Conservation (phyloP, 2,113 vertebrate genomes). For the Pachypanchax playfairii region DNA sequence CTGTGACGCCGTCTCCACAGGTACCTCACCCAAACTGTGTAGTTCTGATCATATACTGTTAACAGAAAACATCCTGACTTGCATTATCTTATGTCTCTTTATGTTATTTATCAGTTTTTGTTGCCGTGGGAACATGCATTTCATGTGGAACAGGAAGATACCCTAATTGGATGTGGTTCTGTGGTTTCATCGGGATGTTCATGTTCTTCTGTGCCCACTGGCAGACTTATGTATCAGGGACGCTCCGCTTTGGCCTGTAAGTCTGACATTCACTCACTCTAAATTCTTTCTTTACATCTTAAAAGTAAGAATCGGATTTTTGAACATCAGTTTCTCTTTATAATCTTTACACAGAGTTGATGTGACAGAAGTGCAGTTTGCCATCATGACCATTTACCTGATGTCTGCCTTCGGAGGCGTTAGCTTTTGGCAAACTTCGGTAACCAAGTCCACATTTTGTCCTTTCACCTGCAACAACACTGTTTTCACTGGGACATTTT, state of each 20-base stretch:
- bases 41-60: background rate
- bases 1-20: conserved; percentile 96
- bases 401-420: conserved; percentile 88
- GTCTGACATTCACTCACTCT: conserved; percentile 47
- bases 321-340: background rate
- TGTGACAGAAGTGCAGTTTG: conserved; percentile 95
- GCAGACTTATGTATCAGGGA: conserved; percentile 97
- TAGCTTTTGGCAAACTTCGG: conserved; percentile 87
- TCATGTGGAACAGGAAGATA: conserved; percentile 87
- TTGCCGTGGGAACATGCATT: conserved; percentile 88
- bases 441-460: conserved; percentile 54
- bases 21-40: conserved; percentile 68
- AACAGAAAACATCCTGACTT: background rate
- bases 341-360: conserved; percentile 82
- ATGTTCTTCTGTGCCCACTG: conserved; percentile 99
- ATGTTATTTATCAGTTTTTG: conserved; percentile 85
- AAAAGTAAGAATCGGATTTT: background rate
- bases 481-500: conserved; percentile 28
- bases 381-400: conserved; percentile 87
- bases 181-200: conserved; percentile 93
- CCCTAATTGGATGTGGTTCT: conserved; percentile 93
- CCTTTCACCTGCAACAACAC: background rate
- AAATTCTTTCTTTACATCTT: background rate
- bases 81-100: too few relatives aligned
- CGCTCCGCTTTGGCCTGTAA: conserved; percentile 93